phyloP scores from a whole-genome alignment of 1,140 invertebrate genomes.

The Colletes latitarsis region DNA sequence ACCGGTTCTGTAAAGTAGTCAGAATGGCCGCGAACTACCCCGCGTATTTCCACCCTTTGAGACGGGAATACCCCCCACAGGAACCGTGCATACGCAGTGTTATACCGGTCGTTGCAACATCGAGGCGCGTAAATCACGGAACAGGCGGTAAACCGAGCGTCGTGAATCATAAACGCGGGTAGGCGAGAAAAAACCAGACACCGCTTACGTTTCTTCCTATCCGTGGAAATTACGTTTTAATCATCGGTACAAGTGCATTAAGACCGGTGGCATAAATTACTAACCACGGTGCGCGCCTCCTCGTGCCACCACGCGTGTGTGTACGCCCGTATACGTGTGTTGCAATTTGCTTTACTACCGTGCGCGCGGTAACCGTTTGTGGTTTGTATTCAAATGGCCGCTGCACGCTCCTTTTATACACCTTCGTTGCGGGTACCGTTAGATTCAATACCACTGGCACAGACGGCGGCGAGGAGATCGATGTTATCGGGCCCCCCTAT shows the following conservation, averaged over 20 bases:
- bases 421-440: constrained; percentile 23
- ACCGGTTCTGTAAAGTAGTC: too few species aligned
- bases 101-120: background rate
- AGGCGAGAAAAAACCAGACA: constrained; percentile 27
- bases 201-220: constrained; percentile 42
- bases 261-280: constrained; percentile 57
- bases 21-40: too few species aligned
- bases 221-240: constrained; percentile 61
- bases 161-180: constrained; percentile 38
- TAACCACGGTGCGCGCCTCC: background rate
- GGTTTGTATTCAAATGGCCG: constrained; percentile 55
- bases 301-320: background rate
- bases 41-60: too few species aligned
- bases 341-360: constrained; percentile 57
- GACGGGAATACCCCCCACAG: background rate
- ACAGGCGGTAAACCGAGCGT: background rate
- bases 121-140: constrained; percentile 11
- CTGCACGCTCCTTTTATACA: constrained; percentile 37
- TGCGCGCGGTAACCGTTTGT: constrained; percentile 43
- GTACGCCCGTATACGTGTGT: constrained; percentile 3
- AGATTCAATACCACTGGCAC: constrained; percentile 20
- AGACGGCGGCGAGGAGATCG: background rate
- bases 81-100: background rate
- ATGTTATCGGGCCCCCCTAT: constrained; percentile 25
- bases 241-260: constrained; percentile 56